A percentile compares a stretch with the other conserved stretches of the same genome.
phyloP scores from a whole-genome alignment of 2,797 vertebrate genomes.

The Anniella stebbinsi region DNA sequence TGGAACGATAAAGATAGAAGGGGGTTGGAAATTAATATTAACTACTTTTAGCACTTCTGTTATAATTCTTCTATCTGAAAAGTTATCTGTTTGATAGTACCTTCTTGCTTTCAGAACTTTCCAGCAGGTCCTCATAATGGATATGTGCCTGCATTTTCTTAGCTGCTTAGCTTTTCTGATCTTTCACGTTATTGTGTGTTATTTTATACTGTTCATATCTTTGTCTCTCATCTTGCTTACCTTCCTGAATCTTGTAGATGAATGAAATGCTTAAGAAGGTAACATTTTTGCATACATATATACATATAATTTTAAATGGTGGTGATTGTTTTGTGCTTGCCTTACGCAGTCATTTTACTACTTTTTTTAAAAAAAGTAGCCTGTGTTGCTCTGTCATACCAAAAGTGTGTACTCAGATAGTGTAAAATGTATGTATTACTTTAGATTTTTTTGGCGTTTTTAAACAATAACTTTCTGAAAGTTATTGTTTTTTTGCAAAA shows the following conservation, averaged over 20 bases:
- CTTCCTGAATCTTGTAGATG: constrained; percentile 83
- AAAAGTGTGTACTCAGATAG: not conserved
- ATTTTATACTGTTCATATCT: constrained; percentile 21
- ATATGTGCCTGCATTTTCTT: constrained; percentile 1
- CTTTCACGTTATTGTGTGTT: constrained; percentile 35
- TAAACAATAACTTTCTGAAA: not conserved
- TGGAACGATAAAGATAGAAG: not conserved
- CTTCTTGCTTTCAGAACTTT: not conserved
- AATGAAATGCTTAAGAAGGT: constrained; percentile 84
- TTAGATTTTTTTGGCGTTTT: not conserved
- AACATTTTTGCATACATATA: constrained; percentile 45
- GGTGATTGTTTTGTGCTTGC: constrained; percentile 23
- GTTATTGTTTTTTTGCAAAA: not conserved
- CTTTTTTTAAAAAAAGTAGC: not conserved
- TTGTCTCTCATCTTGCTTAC: constrained; percentile 64
- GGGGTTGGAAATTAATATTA: not conserved
- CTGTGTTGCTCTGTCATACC: not conserved
- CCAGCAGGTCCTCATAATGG: not conserved
- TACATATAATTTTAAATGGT: constrained; percentile 1
- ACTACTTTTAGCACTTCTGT: not conserved
- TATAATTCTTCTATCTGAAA: not conserved
- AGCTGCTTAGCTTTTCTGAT: constrained; percentile 18
- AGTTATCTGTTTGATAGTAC: not conserved
- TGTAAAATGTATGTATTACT: not conserved
- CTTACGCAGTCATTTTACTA: not conserved